Base-by-base conservation (phyloP, 2,888 invertebrate species). In the Lordiphosa andalusiaca region DNA sequence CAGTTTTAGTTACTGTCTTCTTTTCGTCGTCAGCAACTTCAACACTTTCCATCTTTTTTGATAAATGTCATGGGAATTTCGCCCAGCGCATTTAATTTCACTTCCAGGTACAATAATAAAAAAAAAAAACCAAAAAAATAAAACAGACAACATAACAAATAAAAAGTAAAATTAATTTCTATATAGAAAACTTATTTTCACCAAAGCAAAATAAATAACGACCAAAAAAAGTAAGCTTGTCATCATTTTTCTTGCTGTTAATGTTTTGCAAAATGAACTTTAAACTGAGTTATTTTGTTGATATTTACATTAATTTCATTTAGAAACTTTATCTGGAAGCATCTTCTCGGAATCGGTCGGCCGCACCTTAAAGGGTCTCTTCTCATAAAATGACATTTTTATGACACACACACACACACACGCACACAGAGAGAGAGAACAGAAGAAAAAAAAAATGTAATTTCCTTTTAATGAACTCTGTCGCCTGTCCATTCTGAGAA, bases 391-490 rank as follows among this genome's bases (percentile, higher is more conserved):
- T 53, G 39, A 53, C 46, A 19, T 36, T 53, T 57, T 63, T 63
- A 55, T 42, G 62, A 62, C 19, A 21, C 36, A 13, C 12, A 25
- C 19, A 38, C 12, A n/a, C 12, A 37, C n/a, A 37, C 37, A 37
- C 37, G n/a, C n/a, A n/a, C n/a, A 16, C 1, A 16, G 16, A 37
- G n/a, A 37, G 4, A 37, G 5, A 13, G 23, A 6, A 23, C 19
- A 19, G 19, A 23, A 23, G 9, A 16, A 16, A 23, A 30, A 23
- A 30, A 30, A 30, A 30, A 9, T 33, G 44, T 72, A 72, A 72
- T 71, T 69, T 72, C 56, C 50, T 71, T 71, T 71, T 71, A 71
- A 71, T 71, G 71, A 72, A 71, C 19, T 39, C 69, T 69, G 67
- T 72, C 66, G 61, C 53, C 62, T 48, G 58, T 56, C 56, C 59